phyloP scores from a whole-genome alignment of 1,140 invertebrate species.

The Bombus pyrosoma region DNA sequence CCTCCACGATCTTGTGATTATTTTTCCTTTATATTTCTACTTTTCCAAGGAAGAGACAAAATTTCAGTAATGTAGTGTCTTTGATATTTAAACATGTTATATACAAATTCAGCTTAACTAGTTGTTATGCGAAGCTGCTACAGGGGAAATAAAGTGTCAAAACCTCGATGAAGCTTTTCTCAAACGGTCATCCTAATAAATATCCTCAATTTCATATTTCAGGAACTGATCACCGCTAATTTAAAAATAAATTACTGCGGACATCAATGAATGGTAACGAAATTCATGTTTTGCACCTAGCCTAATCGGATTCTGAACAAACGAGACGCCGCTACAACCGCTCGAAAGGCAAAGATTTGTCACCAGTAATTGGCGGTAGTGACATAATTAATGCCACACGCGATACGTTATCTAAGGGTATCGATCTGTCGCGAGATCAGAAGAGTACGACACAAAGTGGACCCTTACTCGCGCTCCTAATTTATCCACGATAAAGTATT shows the following conservation, averaged over 20 bases:
- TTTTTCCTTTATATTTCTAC: no score
- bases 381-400: background rate
- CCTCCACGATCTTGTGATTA: no score
- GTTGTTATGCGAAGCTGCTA: background rate
- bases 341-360: conserved; percentile 12
- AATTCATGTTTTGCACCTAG: background rate
- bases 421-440: background rate
- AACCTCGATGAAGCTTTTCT: background rate
- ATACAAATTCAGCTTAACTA: background rate
- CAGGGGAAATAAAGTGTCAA: no score
- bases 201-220: background rate
- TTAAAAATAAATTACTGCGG: background rate
- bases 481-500: conserved; percentile 26
- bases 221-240: background rate
- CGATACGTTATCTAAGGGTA: background rate
- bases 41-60: no score
- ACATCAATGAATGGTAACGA: background rate
- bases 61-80: no score
- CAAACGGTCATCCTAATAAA: background rate
- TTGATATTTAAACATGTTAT: no score
- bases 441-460: conserved; percentile 10
- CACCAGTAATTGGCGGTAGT: background rate
- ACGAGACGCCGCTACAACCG: background rate
- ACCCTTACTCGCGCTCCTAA: conserved; percentile 36
- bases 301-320: background rate